These are phyloP conservation scores for Artibeus lituratus DNA, from an alignment of 2,797 vertebrate species.

Conservation along the genomic window DNA sequence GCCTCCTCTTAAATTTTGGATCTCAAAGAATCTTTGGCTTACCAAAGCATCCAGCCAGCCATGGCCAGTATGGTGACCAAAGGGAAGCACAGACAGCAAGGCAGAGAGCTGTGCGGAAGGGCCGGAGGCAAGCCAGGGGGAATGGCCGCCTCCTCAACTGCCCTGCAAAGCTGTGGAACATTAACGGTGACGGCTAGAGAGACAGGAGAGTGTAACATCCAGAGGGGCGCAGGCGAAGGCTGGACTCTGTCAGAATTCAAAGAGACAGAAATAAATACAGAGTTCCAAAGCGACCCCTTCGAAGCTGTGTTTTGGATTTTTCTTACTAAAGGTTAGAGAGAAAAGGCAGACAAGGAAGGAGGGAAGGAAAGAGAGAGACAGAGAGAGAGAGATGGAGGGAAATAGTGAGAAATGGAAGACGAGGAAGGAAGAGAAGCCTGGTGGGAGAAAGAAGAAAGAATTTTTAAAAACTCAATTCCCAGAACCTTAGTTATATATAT, in stretches of 20 bases:
- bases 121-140: background rate
- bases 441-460: background rate
- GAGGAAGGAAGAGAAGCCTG: background rate
- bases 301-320: constrained; percentile 3
- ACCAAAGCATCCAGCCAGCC: background rate
- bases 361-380: background rate
- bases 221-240: background rate
- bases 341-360: background rate
- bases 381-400: background rate
- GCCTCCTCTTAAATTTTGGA: background rate
- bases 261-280: background rate
- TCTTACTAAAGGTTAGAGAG: background rate
- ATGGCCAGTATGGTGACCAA: background rate
- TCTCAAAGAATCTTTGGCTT: background rate
- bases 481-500: background rate
- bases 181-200: constrained; percentile 3
- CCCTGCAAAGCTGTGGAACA: background rate
- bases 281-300: background rate
- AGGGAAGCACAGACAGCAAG: background rate
- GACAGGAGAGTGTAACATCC: background rate
- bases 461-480: background rate
- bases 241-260: background rate
- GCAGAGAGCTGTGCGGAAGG: background rate
- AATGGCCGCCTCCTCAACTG: background rate
- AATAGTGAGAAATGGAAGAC: background rate